These are phyloP conservation scores for Dendrocincla fuliginosa DNA, from an alignment of 2,797 vertebrate genomes.

Conservation along the genomic window DNA sequence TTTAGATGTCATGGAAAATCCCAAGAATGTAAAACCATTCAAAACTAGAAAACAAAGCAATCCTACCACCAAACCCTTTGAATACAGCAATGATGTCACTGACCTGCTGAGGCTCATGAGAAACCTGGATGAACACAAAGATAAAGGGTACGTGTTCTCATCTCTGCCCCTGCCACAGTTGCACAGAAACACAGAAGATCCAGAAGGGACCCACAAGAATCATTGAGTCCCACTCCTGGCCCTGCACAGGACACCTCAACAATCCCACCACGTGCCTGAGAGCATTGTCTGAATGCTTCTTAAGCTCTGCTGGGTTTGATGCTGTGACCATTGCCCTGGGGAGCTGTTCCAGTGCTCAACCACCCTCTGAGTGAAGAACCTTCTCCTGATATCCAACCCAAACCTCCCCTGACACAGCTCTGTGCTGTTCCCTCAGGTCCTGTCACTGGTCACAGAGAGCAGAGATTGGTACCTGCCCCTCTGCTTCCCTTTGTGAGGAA, in stretches of 20 bases:
- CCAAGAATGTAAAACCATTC: accelerated
- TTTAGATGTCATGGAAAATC: neutral
- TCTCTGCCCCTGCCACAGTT: neutral
- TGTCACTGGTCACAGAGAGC: neutral
- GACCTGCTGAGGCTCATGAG: slow-evolving; percentile 72
- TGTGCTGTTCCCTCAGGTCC: neutral
- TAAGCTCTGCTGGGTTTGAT: neutral
- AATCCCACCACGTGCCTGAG: neutral
- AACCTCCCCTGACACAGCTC: neutral
- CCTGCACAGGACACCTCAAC: neutral
- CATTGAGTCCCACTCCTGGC: neutral
- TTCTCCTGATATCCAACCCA: neutral
- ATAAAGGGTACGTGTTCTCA: neutral
- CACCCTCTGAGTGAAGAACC: neutral
- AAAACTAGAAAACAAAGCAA: neutral
- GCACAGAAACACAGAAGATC: neutral
- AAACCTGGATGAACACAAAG: slow-evolving; percentile 73
- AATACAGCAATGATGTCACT: accelerated
- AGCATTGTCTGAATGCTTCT: neutral
- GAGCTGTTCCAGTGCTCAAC: neutral
- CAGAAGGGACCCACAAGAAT: neutral
- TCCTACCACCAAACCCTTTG: accelerated
- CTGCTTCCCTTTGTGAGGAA: neutral
- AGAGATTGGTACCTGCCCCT: neutral
- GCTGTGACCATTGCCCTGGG: neutral